These are phyloP conservation scores for Epinotia ramella DNA, from an alignment of 2,888 invertebrate genomes.

Conservation along the genomic window DNA sequence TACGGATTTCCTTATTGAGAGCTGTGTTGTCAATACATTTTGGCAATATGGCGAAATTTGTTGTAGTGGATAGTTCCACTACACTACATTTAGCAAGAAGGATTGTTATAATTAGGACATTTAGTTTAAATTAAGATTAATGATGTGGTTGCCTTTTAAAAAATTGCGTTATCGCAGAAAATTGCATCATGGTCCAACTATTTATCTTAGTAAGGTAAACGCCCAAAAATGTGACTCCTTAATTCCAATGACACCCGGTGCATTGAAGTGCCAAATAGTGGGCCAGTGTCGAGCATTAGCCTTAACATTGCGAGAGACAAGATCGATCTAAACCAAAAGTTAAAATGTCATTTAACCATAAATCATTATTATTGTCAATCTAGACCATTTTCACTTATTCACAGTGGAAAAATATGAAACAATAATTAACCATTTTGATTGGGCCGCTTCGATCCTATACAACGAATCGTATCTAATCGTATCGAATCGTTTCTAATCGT, in stretches of 20 bases:
- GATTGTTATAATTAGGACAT: neutral
- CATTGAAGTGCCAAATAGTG: no score
- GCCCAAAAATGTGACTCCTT: no score
- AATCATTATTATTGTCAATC: neutral
- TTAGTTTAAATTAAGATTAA: neutral
- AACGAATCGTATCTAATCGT: no score
- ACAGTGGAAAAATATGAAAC: no score
- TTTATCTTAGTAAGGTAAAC: no score
- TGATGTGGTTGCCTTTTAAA: neutral
- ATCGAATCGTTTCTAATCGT: no score
- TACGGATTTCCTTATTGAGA: constrained; percentile 9
- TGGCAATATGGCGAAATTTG: neutral
- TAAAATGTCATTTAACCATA: neutral
- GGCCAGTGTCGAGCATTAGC: no score
- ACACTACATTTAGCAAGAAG: neutral
- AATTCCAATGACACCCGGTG: no score
- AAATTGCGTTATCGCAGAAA: neutral
- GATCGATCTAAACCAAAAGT: neutral
- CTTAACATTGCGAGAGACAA: no score
- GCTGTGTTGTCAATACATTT: neutral
- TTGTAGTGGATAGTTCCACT: neutral
- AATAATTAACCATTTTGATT: no score
- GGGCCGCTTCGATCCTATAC: no score
- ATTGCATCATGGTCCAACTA: no score
- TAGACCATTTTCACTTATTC: neutral